A percentile compares a stretch with the other conserved stretches of the same genome.
phyloP scores from a whole-genome alignment of 2,888 invertebrate genomes.

The Biston betularia region DNA sequence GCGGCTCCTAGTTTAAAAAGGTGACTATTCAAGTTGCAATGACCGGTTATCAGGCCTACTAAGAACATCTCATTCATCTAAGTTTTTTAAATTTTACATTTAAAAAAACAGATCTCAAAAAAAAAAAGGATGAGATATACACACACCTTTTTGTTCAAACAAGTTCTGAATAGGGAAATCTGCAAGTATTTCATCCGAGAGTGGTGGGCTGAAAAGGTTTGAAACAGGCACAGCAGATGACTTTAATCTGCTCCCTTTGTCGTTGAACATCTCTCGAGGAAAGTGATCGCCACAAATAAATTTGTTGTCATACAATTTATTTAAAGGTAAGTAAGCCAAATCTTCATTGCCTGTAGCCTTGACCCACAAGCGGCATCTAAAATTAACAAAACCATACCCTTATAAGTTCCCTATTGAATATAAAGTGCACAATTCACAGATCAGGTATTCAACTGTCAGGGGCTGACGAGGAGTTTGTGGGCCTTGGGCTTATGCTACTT shows the following conservation, averaged over 20 bases:
- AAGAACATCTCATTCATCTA: too few relatives aligned
- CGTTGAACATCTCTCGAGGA: not conserved
- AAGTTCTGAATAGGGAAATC: not conserved
- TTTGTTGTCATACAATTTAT: not conserved
- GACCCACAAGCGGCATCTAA: not conserved
- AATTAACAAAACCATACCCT: not conserved
- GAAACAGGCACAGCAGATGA: not conserved
- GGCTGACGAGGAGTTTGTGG: too few relatives aligned
- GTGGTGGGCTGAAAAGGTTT: not conserved
- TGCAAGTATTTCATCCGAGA: not conserved
- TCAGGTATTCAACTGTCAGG: too few relatives aligned
- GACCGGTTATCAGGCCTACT: too few relatives aligned
- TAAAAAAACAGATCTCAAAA: too few relatives aligned
- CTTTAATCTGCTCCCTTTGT: not conserved
- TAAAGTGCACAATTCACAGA: too few relatives aligned
- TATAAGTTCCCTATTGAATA: too few relatives aligned
- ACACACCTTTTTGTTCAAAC: not conserved
- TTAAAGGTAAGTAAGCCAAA: not conserved
- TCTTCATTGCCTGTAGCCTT: not conserved
- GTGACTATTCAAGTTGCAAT: too few relatives aligned
- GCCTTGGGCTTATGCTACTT: too few relatives aligned
- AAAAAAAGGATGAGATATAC: too few relatives aligned
- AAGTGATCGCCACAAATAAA: conserved; percentile 1
- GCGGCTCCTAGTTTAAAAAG: too few relatives aligned
- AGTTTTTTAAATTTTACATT: too few relatives aligned